Evolutionary conservation across 2,113 vertebrate species (phyloP), one percentile per base, ranked within the genome.

Genomic region (Ptychochromis oligacanthus): DNA sequence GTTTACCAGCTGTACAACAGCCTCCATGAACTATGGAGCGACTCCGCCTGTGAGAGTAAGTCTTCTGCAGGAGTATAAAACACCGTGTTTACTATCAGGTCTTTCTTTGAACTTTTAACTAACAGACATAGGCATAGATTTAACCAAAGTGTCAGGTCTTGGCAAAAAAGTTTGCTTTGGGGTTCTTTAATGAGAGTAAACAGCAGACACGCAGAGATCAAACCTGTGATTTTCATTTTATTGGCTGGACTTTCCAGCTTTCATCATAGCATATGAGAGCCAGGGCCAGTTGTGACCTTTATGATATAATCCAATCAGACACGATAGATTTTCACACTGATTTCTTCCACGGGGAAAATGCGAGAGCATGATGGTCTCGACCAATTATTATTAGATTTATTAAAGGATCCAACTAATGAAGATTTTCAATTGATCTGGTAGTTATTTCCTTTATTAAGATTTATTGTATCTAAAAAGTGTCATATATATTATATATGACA

Each of bases 21-120:
- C 54, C 94, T 97, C 89, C 60, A 95, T 0, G 89, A 92, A 5
- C 94, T 97, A 2, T 99, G 98, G 98, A 26, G 12, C 0, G 84
- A 90, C 34, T 95, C 98, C 54, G 89, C 89, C 79, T 99, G 98
- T 77, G 77, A 92, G 72, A 87, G 98, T 99, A 95, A 59, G 97
- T 96, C 31, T 13, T n/a, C 7, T 40, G 26, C 34, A 49, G 17
- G 4, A 22, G 18, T 72, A 54, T 31, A 31, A 54, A 54, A 31
- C 24, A 72, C 65, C 31, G 14, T 46, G 14, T 15, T 46, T 46
- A 46, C 46, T 49, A 17, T 49, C 14, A 49, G 14, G 11, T 43
- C 12, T 43, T 13, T 61, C 7, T 75, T 40, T 62, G n/a, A 83
- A 58, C 43, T 9, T 31, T 6, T 24, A 22, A 76, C 0, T 0